Evolutionary conservation across 1,140 invertebrate species (phyloP).

Genomic region (Doryteuthis pealeii): DNA sequence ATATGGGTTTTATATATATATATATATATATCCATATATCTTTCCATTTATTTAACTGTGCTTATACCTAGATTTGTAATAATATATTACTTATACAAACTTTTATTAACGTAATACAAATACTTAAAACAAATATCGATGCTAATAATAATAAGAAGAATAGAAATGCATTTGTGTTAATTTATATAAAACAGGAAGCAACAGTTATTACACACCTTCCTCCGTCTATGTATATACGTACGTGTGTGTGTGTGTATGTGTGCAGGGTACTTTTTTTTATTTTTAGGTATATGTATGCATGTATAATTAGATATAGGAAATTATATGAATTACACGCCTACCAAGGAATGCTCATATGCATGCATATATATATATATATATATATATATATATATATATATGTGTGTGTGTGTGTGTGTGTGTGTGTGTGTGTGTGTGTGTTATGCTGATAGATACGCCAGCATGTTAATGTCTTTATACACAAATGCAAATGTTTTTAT

Average conservation of each 20-base stretch:
- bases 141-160: not conserved
- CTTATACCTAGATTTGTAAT: no score
- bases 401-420: not conserved
- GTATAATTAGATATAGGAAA: not conserved
- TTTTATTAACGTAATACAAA: no score
- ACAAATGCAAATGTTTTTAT: no score
- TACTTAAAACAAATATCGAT: not conserved
- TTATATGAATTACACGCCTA: not conserved
- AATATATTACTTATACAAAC: no score
- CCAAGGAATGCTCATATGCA: not conserved
- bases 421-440: not conserved
- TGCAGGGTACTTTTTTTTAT: not conserved
- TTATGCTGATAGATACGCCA: not conserved
- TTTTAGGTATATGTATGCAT: not conserved
- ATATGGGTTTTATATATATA: no score
- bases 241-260: not conserved
- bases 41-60: no score
- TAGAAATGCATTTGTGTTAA: not conserved
- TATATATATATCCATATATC: no score
- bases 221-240: not conserved
- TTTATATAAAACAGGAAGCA: not conserved
- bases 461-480: not conserved
- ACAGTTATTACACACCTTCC: no score
- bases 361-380: not conserved
- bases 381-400: not conserved